These are phyloP conservation scores for Petaurus breviceps DNA, from an alignment of 2,113 vertebrate genomes.

Conservation along the genomic window DNA sequence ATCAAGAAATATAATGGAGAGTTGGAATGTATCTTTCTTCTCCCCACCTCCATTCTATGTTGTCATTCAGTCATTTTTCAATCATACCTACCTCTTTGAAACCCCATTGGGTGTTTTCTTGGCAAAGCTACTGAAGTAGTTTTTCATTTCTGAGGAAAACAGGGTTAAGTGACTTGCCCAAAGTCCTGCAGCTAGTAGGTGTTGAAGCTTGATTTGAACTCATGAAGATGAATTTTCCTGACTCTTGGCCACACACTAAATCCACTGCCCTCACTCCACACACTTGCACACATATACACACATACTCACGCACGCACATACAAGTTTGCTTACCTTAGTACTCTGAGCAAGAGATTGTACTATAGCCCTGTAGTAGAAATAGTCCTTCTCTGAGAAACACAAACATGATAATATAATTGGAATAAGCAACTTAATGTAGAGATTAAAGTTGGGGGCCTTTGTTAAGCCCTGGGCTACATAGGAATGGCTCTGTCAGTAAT, in stretches of 20 bases:
- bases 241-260: no score
- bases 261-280: not conserved
- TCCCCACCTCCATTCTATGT: not conserved
- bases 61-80: not conserved
- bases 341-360: no score
- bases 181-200: no score
- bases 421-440: not conserved
- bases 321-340: no score
- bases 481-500: not conserved
- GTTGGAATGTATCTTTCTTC: not conserved
- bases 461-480: no score
- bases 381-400: not conserved
- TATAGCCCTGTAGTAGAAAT: not conserved
- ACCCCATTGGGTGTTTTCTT: not conserved
- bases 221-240: no score
- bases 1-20: not conserved
- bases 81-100: not conserved
- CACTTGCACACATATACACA: not conserved
- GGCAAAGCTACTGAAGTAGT: not conserved
- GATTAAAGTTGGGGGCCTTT: not conserved
- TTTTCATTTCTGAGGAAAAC: no score
- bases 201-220: no score
- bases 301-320: no score
- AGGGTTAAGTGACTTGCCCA: no score
- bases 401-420: not conserved